These are phyloP conservation scores for Noctua janthina DNA, from an alignment of 2,888 invertebrate genomes.

Conservation along the genomic window DNA sequence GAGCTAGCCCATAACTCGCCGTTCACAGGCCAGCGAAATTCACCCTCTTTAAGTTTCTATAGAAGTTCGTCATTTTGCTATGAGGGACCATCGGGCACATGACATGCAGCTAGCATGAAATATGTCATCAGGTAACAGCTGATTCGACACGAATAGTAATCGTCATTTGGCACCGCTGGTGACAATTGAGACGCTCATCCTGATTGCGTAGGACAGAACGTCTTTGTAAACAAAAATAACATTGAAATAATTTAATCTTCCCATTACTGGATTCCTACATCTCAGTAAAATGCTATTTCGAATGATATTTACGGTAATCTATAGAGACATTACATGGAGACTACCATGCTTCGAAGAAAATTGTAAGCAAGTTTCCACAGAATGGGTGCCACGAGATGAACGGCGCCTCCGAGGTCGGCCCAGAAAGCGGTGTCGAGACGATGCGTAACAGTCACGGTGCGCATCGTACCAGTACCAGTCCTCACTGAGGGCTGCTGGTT, in stretches of 20 bases:
- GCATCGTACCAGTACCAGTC: too few relatives aligned
- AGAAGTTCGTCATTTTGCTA: too few relatives aligned
- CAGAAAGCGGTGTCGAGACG: too few relatives aligned
- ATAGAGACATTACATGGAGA: not conserved
- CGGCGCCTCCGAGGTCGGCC: too few relatives aligned
- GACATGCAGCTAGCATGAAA: not conserved
- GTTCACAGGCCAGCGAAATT: too few relatives aligned
- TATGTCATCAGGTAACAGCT: slow-evolving; percentile 35
- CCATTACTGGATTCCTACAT: not conserved
- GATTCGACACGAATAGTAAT: not conserved
- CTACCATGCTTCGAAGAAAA: not conserved
- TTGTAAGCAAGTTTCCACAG: not conserved
- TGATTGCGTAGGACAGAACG: slow-evolving; percentile 23
- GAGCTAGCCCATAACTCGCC: too few relatives aligned
- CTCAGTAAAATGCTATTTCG: not conserved
- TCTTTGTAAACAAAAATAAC: slow-evolving; percentile 33
- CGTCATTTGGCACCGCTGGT: slow-evolving; percentile 37
- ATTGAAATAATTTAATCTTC: not conserved
- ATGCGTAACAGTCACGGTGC: too few relatives aligned
- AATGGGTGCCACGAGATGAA: too few relatives aligned
- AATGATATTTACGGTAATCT: not conserved
- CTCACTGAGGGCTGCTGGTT: too few relatives aligned
- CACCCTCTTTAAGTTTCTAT: too few relatives aligned
- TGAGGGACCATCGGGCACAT: not conserved
- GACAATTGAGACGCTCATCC: slow-evolving; percentile 14